A percentile compares a stretch with the other conserved stretches of the same genome.
Evolutionary conservation across 2,797 vertebrate species (phyloP).

Genomic region (Gouania willdenowi): DNA sequence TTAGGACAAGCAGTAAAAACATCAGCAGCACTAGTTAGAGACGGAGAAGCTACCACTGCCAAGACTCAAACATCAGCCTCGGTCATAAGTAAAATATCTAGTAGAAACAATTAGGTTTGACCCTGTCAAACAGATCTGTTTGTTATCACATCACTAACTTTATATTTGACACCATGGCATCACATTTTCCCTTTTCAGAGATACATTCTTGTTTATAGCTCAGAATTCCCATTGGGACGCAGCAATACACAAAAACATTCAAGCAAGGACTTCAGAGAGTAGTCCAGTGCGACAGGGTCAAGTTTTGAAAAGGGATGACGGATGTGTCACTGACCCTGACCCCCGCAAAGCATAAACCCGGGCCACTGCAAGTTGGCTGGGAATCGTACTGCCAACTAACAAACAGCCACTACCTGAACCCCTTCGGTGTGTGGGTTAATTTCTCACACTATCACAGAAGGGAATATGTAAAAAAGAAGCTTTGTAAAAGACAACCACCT

Average conservation of each 20-base stretch:
- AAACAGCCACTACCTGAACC: slow-evolving; percentile 28
- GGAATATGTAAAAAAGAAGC: slow-evolving; percentile 45
- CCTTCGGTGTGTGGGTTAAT: slow-evolving; percentile 2
- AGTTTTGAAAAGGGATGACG: slow-evolving; percentile 22
- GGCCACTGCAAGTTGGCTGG: slow-evolving; percentile 1
- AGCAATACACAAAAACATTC: background rate
- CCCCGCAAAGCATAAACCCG: slow-evolving; percentile 12
- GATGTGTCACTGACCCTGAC: slow-evolving; percentile 34
- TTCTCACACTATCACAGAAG: slow-evolving; percentile 6
- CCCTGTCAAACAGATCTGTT: no score
- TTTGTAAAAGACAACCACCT: slow-evolving; percentile 72
- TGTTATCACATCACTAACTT: no score
- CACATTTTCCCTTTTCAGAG: no score
- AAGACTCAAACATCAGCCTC: no score
- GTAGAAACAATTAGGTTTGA: no score
- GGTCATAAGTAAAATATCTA: no score
- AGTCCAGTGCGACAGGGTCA: slow-evolving; percentile 27
- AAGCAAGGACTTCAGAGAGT: slow-evolving; percentile 8
- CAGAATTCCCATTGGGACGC: slow-evolving; percentile 10
- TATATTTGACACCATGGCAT: no score
- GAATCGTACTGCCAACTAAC: slow-evolving; percentile 13
- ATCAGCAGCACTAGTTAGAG: background rate
- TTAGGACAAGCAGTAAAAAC: slow-evolving; percentile 13
- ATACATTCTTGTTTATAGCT: no score
- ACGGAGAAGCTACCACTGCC: background rate